These are phyloP conservation scores for Boloria selene DNA, from an alignment of 2,888 invertebrate genomes.

Conservation along the genomic window DNA sequence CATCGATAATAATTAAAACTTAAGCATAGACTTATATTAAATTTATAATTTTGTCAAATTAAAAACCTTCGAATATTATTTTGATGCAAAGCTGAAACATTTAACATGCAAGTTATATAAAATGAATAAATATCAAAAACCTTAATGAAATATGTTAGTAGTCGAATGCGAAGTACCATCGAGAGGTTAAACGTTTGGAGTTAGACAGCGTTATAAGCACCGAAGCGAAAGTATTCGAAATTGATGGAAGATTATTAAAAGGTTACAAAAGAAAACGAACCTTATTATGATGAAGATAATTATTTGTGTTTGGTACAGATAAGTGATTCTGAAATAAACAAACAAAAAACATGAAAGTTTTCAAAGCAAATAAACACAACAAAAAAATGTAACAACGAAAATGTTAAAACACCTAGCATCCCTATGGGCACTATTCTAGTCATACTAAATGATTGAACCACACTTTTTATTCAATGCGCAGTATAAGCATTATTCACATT, in stretches of 20 bases:
- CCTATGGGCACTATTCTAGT: background rate
- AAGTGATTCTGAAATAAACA: constrained; percentile 93
- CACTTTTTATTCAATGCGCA: background rate
- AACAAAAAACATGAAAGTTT: constrained; percentile 78
- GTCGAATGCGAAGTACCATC: constrained; percentile 12
- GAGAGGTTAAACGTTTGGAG: constrained; percentile 12
- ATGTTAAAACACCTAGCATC: constrained; percentile 50
- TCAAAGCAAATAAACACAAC: constrained; percentile 83
- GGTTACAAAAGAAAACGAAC: constrained; percentile 83
- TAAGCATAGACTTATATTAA: background rate
- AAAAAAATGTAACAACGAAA: constrained; percentile 66
- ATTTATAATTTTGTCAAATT: background rate
- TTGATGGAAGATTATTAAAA: constrained; percentile 62
- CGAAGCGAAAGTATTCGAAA: constrained; percentile 58
- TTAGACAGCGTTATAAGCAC: constrained; percentile 58
- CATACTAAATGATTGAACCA: too few relatives aligned
- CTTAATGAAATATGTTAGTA: background rate
- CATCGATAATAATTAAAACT: too few relatives aligned
- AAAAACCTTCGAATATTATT: constrained; percentile 5
- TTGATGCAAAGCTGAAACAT: constrained; percentile 36
- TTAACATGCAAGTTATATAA: constrained; percentile 22
- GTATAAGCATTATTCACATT: background rate
- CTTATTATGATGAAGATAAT: constrained; percentile 91
- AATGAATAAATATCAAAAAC: background rate
- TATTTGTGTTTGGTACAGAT: constrained; percentile 93